These are phyloP conservation scores for Neolamprologus multifasciatus DNA, from an alignment of 2,797 vertebrate species.

Conservation along the genomic window DNA sequence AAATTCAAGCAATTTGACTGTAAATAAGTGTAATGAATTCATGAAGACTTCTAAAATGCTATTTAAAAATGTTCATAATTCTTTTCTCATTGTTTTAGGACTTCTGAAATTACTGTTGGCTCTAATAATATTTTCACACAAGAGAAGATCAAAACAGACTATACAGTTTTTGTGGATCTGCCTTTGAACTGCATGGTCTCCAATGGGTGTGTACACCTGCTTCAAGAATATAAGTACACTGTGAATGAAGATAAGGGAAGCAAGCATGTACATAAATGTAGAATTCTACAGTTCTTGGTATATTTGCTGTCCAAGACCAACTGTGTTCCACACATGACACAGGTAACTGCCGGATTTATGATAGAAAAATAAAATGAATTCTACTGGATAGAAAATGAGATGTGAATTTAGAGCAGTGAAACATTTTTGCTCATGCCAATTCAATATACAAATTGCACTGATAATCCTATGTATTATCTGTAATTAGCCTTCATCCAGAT, in stretches of 20 bases:
- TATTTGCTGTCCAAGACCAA: not conserved
- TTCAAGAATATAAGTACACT: not conserved
- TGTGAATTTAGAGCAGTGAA: not conserved
- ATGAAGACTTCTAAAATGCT: not conserved
- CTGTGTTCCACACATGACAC: not conserved
- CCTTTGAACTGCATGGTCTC: not conserved
- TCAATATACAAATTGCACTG: not conserved
- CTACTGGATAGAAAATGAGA: not conserved
- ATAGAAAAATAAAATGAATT: not conserved
- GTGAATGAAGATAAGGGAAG: not conserved
- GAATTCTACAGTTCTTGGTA: not conserved
- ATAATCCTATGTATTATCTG: not conserved
- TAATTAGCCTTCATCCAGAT: slow-evolving; percentile 1
- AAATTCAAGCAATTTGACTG: not conserved
- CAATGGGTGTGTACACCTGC: not conserved
- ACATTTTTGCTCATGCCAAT: not conserved
- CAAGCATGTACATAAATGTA: not conserved
- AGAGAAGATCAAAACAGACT: not conserved
- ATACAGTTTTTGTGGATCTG: not conserved
- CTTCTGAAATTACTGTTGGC: not conserved
- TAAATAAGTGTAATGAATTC: not conserved
- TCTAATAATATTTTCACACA: not conserved
- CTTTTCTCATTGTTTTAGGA: not conserved
- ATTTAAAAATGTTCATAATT: not conserved
- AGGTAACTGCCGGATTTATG: slow-evolving; percentile 13